Evolutionary conservation across 2,888 invertebrate genomes (phyloP).

Genomic region (Leucophenga maculata): DNA sequence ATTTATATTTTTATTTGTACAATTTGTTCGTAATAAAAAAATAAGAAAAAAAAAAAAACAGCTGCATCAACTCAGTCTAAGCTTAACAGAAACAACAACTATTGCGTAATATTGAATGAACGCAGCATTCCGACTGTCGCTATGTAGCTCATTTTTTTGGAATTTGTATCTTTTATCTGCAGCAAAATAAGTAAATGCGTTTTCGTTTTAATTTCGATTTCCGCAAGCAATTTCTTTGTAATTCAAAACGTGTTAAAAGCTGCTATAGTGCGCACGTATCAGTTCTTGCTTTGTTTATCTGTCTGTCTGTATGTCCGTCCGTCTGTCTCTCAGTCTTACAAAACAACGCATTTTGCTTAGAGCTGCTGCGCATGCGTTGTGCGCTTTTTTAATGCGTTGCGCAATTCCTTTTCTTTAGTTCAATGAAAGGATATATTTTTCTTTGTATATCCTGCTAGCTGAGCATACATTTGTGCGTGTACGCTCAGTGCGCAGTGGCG

Average conservation of each 20-base stretch:
- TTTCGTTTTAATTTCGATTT: conserved; percentile 50
- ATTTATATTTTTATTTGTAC: conserved; percentile 18
- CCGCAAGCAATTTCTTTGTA: conserved; percentile 41
- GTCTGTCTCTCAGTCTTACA: no score
- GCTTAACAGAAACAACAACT: background rate
- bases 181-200: conserved; percentile 36
- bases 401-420: background rate
- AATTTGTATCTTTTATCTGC: background rate
- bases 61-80: background rate
- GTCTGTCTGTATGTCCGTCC: no score
- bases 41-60: conserved; percentile 18
- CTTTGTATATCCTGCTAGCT: background rate
- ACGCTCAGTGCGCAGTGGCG: no score
- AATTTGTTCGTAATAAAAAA: background rate
- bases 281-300: background rate
- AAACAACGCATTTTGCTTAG: no score
- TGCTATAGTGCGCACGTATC: background rate
- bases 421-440: background rate
- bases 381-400: background rate
- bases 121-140: no score
- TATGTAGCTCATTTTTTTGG: background rate
- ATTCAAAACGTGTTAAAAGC: conserved; percentile 51
- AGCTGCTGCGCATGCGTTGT: background rate
- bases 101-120: conserved; percentile 1
- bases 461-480: no score